phyloP scores from a whole-genome alignment of 2,888 invertebrate species.

The Clitarchus hookeri region DNA sequence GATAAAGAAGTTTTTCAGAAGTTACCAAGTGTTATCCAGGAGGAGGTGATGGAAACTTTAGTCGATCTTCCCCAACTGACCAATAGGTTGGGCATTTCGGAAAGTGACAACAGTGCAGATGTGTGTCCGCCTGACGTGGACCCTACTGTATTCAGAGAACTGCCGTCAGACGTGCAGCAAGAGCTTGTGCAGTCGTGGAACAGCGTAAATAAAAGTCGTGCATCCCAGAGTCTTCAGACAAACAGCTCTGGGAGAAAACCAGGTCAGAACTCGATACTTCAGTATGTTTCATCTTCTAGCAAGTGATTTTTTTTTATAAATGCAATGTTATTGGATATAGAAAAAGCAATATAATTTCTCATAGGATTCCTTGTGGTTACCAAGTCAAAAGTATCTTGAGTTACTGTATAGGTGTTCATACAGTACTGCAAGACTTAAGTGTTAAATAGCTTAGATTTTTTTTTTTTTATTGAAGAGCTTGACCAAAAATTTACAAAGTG shows the following conservation, averaged over 20 bases:
- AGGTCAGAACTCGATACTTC: conserved; percentile 31
- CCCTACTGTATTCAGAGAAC: conserved; percentile 69
- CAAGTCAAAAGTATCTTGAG: neutral
- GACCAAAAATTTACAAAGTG: neutral
- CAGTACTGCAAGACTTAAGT: neutral
- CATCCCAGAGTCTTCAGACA: neutral
- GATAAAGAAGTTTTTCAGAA: conserved; percentile 24
- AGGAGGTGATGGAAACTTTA: conserved; percentile 8
- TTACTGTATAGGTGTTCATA: neutral
- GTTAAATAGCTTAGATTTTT: neutral
- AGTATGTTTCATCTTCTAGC: conserved; percentile 28
- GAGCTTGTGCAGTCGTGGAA: conserved; percentile 74
- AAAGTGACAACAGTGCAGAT: neutral
- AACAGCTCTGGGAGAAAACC: conserved; percentile 11
- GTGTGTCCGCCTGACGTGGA: conserved; percentile 70
- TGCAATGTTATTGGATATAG: neutral
- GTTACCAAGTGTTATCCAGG: conserved; percentile 29
- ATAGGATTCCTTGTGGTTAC: neutral
- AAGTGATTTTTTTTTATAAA: neutral
- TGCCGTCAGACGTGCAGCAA: conserved; percentile 73
- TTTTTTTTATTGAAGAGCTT: neutral
- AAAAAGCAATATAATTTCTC: neutral
- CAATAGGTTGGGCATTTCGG: neutral
- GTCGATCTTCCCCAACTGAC: neutral
- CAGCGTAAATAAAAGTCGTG: conserved; percentile 44